Evolutionary conservation across 2,113 vertebrate genomes (phyloP), one percentile per base, ranked within the genome.

Genomic region (Microcebus murinus): DNA sequence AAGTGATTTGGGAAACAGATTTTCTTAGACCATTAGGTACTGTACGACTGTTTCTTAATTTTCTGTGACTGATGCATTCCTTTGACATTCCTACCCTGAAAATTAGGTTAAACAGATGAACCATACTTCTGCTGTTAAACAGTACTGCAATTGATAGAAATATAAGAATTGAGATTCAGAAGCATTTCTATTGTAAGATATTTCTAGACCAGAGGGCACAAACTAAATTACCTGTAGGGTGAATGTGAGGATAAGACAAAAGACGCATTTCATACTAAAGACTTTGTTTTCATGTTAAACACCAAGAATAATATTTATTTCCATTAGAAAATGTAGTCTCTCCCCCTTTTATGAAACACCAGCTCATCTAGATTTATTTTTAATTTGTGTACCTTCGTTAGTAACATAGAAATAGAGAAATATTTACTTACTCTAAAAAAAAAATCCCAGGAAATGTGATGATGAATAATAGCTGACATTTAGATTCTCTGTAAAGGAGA

Each of bases 1-100:
- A 92, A 84, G 61, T 84, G 48, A 83, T 84, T 91, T 79, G 25
- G n/a, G 52, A 93, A 94, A 88, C 11, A 83, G 59, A 84, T 94
- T 70, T 96, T 91, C 25, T 70, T 74, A 95, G 89, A 21, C n/a
- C 63, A 93, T 91, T 95, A 89, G 34, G 50, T 63, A 65, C 34
- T 59, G 1, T 57, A 63, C 88, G 31, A 7, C 15, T 81, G 0
- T 94, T 97, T 82, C 73, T 73, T 95, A 95, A 90, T 95, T 97
- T 90, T 94, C 68, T 74, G 23, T 73, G 63, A 59, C 39, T 73
- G 31, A 80, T 59, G 0, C 10, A 71, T 93, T 93, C 59, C 42
- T 93, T 59, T 50, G 57, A 61, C 25, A 90, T 74, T 50, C 11
- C 27, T 50, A 65, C 21, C 5, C 18, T 76, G 79, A 82, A 89